A percentile compares a stretch with the other conserved stretches of the same genome.
Evolutionary conservation across 1,140 invertebrate species (phyloP).

Genomic region (Drosophila albomicans): DNA sequence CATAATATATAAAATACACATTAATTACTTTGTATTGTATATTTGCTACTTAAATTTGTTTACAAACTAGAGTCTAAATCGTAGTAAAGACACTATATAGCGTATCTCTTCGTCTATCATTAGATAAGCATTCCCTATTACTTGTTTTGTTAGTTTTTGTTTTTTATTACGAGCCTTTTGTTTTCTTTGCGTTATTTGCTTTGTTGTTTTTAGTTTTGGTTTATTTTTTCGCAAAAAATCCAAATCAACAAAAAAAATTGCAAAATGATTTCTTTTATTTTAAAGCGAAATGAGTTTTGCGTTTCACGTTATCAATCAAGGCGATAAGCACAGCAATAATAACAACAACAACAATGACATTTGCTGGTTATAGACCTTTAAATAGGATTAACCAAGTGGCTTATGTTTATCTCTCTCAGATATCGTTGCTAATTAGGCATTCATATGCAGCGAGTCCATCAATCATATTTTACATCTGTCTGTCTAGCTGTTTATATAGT

Average conservation of each 20-base stretch:
- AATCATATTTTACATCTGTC: constrained; percentile 36
- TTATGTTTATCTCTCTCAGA: not conserved
- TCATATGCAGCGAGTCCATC: constrained; percentile 36
- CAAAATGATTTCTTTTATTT: constrained; percentile 35
- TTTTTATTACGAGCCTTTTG: constrained; percentile 20
- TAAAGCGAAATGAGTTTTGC: constrained; percentile 7
- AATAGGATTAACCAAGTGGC: not conserved
- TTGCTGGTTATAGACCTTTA: not conserved
- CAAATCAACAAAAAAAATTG: constrained; percentile 31
- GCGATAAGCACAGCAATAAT: constrained; percentile 24
- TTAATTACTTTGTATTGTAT: no score
- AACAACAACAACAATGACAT: constrained; percentile 7
- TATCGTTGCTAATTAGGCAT: not conserved
- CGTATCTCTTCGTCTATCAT: not conserved
- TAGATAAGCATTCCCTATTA: not conserved
- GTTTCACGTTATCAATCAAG: constrained; percentile 36
- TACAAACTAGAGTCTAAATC: not conserved
- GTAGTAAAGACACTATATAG: not conserved
- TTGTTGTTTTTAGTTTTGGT: constrained; percentile 27
- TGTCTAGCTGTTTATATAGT: not conserved
- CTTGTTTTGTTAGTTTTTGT: constrained; percentile 23
- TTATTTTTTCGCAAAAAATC: constrained; percentile 36
- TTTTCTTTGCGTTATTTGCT: constrained; percentile 22
- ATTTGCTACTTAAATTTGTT: no score
- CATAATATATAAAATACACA: no score